A percentile compares a stretch with the other conserved stretches of the same genome.
These are phyloP conservation scores for Oreochromis grahami DNA, from an alignment of 2,797 vertebrate genomes.

Conservation along the genomic window DNA sequence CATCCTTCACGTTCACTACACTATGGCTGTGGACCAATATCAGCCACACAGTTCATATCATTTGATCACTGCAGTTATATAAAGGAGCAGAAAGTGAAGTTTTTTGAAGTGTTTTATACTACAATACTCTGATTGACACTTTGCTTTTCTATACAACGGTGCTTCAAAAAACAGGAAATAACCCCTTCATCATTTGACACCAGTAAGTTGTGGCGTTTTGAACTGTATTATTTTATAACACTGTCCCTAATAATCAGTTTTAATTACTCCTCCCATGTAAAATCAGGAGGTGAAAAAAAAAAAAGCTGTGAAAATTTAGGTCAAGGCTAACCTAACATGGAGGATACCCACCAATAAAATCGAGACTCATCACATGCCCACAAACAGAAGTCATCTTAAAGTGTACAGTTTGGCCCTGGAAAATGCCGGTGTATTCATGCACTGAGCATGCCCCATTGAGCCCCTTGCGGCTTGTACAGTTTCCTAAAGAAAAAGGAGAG, in stretches of 20 bases:
- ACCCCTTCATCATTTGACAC: neutral
- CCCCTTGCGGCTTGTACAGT: slow-evolving; percentile 86
- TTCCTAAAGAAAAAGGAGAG: slow-evolving; percentile 71
- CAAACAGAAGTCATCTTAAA: slow-evolving; percentile 99
- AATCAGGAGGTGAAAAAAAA: neutral
- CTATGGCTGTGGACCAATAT: neutral
- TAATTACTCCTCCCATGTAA: neutral
- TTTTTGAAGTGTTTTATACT: neutral
- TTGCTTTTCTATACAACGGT: neutral
- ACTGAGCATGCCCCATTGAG: slow-evolving; percentile 92
- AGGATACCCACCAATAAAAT: slow-evolving; percentile 86
- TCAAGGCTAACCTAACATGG: neutral
- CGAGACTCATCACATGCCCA: slow-evolving; percentile 96
- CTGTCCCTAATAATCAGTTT: neutral
- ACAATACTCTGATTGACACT: neutral
- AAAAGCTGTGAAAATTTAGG: neutral
- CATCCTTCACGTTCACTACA: neutral
- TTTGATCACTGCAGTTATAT: neutral
- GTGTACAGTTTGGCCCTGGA: slow-evolving; percentile 81
- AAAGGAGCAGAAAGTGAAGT: neutral
- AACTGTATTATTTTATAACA: neutral
- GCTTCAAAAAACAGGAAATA: neutral
- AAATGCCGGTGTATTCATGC: slow-evolving; percentile 86
- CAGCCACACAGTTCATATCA: neutral
- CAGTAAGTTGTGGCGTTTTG: neutral